These are phyloP conservation scores for Agrotis puta DNA, from an alignment of 2,888 invertebrate species.

Conservation along the genomic window DNA sequence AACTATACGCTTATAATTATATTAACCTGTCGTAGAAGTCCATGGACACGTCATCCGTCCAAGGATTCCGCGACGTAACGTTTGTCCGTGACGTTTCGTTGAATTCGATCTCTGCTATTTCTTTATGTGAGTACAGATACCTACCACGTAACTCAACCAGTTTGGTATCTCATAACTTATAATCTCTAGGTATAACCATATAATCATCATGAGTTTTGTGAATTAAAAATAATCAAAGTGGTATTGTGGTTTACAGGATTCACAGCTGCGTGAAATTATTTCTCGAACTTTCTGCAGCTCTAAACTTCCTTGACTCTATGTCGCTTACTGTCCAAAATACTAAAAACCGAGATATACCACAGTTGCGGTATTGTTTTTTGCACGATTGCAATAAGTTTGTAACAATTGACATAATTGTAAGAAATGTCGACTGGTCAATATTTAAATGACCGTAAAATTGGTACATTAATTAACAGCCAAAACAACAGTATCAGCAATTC, in stretches of 20 bases:
- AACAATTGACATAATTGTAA: conserved; percentile 19
- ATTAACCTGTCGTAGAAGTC: not conserved
- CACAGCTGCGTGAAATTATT: conserved; percentile 51
- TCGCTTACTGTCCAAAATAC: not conserved
- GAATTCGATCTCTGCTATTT: not conserved
- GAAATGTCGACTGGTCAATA: conserved; percentile 12
- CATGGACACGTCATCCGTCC: too few species aligned
- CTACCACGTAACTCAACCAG: too few species aligned
- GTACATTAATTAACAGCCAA: not conserved
- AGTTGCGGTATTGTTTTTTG: conserved; percentile 1
- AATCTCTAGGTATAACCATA: not conserved
- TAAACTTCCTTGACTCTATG: conserved; percentile 1
- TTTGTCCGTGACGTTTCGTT: not conserved
- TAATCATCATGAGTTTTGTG: conserved; percentile 1
- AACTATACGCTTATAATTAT: too few species aligned
- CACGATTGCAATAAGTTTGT: conserved; percentile 9
- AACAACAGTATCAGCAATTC: conserved; percentile 24
- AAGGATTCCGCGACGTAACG: too few species aligned
- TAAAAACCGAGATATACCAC: not conserved
- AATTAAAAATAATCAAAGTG: conserved; percentile 10
- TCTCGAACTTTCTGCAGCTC: conserved; percentile 6
- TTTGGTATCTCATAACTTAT: not conserved
- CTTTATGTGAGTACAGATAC: too few species aligned
- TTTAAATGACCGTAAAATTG: conserved; percentile 25
- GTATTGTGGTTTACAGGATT: conserved; percentile 12